These are phyloP conservation scores for Thera obeliscata DNA, from an alignment of 2,888 invertebrate genomes.

Conservation along the genomic window DNA sequence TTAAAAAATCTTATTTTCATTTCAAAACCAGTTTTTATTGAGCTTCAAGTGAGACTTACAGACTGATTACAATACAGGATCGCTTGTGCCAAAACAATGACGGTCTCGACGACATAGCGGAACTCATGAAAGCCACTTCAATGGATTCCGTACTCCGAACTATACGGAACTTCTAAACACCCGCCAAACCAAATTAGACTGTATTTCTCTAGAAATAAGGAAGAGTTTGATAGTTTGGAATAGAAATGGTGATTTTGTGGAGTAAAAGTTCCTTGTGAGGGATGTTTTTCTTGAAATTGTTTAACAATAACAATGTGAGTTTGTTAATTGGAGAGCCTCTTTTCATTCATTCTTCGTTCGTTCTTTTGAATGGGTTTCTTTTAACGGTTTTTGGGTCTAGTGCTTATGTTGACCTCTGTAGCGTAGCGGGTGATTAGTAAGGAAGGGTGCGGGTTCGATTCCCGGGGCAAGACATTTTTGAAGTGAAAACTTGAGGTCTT, in stretches of 20 bases:
- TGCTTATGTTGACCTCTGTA: not conserved
- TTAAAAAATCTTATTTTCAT: not conserved
- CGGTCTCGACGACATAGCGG: conserved; percentile 58
- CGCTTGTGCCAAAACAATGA: conserved; percentile 68
- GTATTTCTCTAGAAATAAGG: conserved; percentile 26
- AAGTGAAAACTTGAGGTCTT: too few species aligned
- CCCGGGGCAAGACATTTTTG: not conserved
- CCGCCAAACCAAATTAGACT: conserved; percentile 32
- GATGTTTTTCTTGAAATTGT: conserved; percentile 53
- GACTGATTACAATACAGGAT: conserved; percentile 55
- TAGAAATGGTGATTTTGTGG: conserved; percentile 34
- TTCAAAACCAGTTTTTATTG: conserved; percentile 1
- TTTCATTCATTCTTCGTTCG: not conserved
- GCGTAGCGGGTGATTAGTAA: not conserved
- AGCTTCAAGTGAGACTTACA: conserved; percentile 27
- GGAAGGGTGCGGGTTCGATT: not conserved
- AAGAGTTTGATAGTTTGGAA: conserved; percentile 8
- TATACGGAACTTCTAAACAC: conserved; percentile 17
- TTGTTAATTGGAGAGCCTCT: conserved; percentile 8
- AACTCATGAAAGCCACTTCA: conserved; percentile 62
- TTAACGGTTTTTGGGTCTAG: not conserved
- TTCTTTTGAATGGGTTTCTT: not conserved
- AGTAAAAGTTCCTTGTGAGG: conserved; percentile 53
- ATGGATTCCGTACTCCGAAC: conserved; percentile 49
- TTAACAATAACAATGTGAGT: conserved; percentile 34